phyloP scores from a whole-genome alignment of 2,888 invertebrate species.

The Phaedon cochleariae region DNA sequence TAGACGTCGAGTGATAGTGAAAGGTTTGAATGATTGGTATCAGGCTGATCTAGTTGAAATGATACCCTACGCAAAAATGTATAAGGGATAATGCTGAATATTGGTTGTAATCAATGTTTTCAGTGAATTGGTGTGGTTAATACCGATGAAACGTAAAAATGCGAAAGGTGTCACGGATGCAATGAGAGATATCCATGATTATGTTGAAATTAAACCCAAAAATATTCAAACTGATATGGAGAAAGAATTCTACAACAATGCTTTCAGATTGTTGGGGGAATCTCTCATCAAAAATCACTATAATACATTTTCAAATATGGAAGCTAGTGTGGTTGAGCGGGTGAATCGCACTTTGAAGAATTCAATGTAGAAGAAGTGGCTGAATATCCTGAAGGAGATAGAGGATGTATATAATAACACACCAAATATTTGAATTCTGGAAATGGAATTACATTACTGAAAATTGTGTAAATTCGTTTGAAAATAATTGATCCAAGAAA shows the following conservation, averaged over 20 bases:
- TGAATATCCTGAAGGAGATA: no score
- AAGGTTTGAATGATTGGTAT: conserved; percentile 36
- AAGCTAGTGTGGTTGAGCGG: background rate
- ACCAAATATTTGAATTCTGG: no score
- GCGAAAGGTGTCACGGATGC: conserved; percentile 42
- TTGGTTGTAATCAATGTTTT: conserved; percentile 52
- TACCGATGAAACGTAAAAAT: conserved; percentile 47
- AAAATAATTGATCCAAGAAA: no score
- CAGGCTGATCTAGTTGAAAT: background rate
- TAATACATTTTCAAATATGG: conserved; percentile 18
- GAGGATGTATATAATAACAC: no score
- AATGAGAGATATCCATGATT: conserved; percentile 10
- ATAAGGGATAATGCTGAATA: conserved; percentile 47
- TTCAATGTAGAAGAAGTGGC: no score
- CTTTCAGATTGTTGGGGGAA: conserved; percentile 26
- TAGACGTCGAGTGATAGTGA: conserved; percentile 47
- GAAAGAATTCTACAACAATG: conserved; percentile 34
- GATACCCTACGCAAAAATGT: conserved; percentile 34
- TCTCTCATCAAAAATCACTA: conserved; percentile 32
- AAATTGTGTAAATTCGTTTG: no score
- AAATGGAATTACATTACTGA: no score
- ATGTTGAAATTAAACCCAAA: conserved; percentile 7
- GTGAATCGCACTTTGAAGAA: no score
- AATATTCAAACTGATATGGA: conserved; percentile 33
- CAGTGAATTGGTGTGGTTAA: conserved; percentile 53